These are phyloP conservation scores for Drosophila equinoxialis DNA, from an alignment of 1,140 invertebrate species.

Conservation along the genomic window DNA sequence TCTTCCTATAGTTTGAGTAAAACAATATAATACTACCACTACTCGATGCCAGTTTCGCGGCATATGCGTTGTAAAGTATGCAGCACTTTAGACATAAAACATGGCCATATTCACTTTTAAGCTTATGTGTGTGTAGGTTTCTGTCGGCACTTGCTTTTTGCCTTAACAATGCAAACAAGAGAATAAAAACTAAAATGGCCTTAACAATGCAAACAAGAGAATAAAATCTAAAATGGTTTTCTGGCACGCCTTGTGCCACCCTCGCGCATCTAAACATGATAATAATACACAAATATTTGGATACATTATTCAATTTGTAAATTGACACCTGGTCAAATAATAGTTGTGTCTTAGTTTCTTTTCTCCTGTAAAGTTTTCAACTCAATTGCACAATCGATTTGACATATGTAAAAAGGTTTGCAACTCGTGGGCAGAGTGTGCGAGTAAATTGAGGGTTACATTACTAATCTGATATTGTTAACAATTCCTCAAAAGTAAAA, in stretches of 20 bases:
- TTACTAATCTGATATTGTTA: too few species aligned
- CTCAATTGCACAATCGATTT: background rate
- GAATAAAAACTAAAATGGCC: background rate
- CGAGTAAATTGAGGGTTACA: too few species aligned
- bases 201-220: background rate
- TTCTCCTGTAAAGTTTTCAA: background rate
- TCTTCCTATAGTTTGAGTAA: too few species aligned
- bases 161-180: background rate
- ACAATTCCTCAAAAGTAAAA: too few species aligned
- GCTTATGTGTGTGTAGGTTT: background rate
- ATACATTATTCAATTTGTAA: slow-evolving; percentile 45
- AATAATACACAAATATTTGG: slow-evolving; percentile 30
- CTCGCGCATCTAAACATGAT: background rate
- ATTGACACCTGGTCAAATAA: slow-evolving; percentile 38
- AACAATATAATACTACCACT: background rate
- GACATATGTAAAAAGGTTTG: too few species aligned
- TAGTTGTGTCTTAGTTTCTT: slow-evolving; percentile 12
- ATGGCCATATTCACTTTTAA: slow-evolving; percentile 24
- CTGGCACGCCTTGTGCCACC: background rate
- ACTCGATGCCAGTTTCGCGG: background rate
- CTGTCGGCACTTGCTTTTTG: background rate
- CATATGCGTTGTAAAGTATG: slow-evolving; percentile 30
- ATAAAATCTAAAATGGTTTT: background rate
- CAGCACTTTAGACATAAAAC: slow-evolving; percentile 41
- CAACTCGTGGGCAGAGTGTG: too few species aligned